Evolutionary conservation across 2,797 vertebrate genomes (phyloP), one percentile per base, ranked within the genome.

Genomic region (Eospalax fontanierii): DNA sequence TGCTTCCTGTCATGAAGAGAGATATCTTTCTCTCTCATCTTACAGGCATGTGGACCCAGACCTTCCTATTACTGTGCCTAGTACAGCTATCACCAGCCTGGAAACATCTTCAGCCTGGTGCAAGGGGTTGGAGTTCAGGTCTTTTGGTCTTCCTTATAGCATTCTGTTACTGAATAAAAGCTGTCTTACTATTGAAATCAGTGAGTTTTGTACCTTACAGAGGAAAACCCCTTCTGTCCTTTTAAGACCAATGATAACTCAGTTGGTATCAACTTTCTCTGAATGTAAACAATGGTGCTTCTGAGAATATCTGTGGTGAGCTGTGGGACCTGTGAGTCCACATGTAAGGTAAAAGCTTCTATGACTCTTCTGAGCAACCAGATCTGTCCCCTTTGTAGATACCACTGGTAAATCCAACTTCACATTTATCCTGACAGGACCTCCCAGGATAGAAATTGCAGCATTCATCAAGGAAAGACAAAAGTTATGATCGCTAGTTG

Each of bases 61-160:
- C 10, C 26, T 19, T 43, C 33, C 14, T 0, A 0, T 22, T 6
- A 24, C 0, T 24, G 9, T 3, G 30, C 4, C n/a, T 18, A 59
- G 14, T 33, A 68, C 54, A 35, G 30, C 4, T 80, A 3, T 6
- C 15, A 4, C 16, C 4, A 35, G 38, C 24, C 38, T 87, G 33
- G 22, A 33, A 59, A 66, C 0, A 15, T 21, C 66, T 40, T 28
- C 43, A 61, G 73, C 6, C 7, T 59, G 0, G 11, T 21, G 19
- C 81, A 61, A 71, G 19, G 26, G 22, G 22, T 43, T 4, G n/a
- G 73, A 83, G 40, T 43, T 66, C 63, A 73, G 35, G 46, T 19
- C 0, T 0, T 12, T 28, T 26, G 28, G 65, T 40, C 16, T 40
- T 81, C n/a, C 21, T 80, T 3, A 2, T 1, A 22, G 9, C 10